These are phyloP conservation scores for Silurus lanzhouensis DNA, from an alignment of 2,797 vertebrate genomes.

Conservation along the genomic window DNA sequence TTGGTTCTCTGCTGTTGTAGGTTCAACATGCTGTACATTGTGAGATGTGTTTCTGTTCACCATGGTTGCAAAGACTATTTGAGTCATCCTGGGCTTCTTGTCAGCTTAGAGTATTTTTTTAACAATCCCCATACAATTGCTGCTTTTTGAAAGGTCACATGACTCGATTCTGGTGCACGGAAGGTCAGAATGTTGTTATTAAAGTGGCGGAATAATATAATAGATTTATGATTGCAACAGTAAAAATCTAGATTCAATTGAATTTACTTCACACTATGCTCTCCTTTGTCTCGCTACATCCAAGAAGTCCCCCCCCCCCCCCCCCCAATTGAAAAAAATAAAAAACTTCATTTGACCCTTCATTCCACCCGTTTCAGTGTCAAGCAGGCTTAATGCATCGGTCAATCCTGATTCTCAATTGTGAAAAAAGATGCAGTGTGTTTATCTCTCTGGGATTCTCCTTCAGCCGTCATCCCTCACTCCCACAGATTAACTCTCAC, in stretches of 20 bases:
- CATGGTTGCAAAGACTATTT: not conserved
- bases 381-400: conserved; percentile 18
- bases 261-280: too few species aligned
- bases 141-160: not conserved
- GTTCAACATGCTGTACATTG: too few species aligned
- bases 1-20: not conserved
- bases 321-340: not conserved
- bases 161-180: not conserved
- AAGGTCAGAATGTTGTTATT: not conserved
- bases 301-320: too few species aligned
- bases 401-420: conserved; percentile 37
- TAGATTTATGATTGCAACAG: not conserved
- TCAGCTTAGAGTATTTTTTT: not conserved
- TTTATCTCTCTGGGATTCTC: conserved; percentile 57
- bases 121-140: not conserved
- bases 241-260: too few species aligned
- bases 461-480: conserved; percentile 50
- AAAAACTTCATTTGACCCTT: conserved; percentile 21
- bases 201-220: not conserved
- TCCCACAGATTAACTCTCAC: conserved; percentile 63
- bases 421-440: conserved; percentile 62
- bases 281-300: too few species aligned
- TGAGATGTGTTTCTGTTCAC: not conserved
- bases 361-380: not conserved
- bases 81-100: not conserved